Percentiles rank a stretch among this genome's conserved stretches.
Conservation (phyloP, 2,797 vertebrate species). For the Rhyacichthys aspro region DNA sequence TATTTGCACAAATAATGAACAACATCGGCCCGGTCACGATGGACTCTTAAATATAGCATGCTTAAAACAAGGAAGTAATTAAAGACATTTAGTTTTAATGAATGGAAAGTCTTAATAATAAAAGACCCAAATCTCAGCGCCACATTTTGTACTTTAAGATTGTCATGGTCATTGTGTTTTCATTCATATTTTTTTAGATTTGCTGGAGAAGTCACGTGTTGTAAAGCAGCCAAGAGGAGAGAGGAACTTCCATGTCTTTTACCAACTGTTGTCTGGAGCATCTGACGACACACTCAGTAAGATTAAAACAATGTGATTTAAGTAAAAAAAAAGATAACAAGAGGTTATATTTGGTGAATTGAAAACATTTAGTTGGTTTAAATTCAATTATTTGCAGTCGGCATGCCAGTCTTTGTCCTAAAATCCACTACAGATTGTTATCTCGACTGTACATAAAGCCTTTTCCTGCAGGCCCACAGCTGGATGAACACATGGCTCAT, state of each 20-base stretch:
- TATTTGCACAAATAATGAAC: conserved; percentile 37
- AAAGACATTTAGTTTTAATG: not conserved
- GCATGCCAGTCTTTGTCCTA: conserved; percentile 5
- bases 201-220: conserved; percentile 97
- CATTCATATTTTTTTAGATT: conserved; percentile 78
- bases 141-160: not conserved
- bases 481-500: conserved; percentile 55
- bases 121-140: too few species aligned
- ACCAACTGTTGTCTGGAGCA: conserved; percentile 95
- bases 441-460: conserved; percentile 1
- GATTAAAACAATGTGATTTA: conserved; percentile 34
- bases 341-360: too few species aligned
- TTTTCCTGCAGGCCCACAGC: conserved; percentile 40
- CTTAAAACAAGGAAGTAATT: conserved; percentile 14
- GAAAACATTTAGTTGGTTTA: not conserved
- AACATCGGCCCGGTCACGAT: conserved; percentile 38
- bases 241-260: conserved; percentile 98
- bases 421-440: not conserved
- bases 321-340: not conserved
- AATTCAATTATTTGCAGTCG: not conserved
- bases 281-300: conserved; percentile 94
- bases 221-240: conserved; percentile 97
- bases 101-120: not conserved
- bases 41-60: conserved; percentile 39
- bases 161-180: conserved; percentile 30